phyloP scores from a whole-genome alignment of 2,888 invertebrate species.

The Agriopis leucophaearia region DNA sequence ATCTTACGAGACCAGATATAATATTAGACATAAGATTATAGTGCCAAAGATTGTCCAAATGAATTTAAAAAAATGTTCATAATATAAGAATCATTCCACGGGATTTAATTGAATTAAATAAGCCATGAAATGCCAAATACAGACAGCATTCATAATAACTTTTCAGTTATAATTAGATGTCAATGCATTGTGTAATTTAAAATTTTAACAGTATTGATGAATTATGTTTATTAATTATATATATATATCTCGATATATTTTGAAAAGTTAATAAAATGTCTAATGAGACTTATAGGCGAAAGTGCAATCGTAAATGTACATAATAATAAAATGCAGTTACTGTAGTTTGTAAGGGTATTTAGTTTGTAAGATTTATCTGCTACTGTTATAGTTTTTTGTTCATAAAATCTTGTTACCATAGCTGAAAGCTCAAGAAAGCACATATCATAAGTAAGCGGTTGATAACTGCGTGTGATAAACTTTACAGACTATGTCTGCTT shows the following conservation, averaged over 20 bases:
- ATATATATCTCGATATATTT: slow-evolving; percentile 65
- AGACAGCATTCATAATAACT: slow-evolving; percentile 46
- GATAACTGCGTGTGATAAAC: slow-evolving; percentile 60
- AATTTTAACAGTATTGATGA: slow-evolving; percentile 63
- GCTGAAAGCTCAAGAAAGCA: slow-evolving; percentile 79
- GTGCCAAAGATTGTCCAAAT: slow-evolving; percentile 86
- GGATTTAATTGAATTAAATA: slow-evolving; percentile 56
- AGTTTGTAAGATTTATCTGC: slow-evolving; percentile 57
- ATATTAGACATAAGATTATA: slow-evolving; percentile 73
- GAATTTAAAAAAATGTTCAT: slow-evolving; percentile 70
- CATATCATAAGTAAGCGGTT: slow-evolving; percentile 71
- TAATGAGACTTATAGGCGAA: slow-evolving; percentile 59
- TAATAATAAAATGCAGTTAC: slow-evolving; percentile 72
- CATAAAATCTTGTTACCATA: slow-evolving; percentile 73
- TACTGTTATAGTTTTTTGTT: slow-evolving; percentile 51
- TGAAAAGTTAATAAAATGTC: slow-evolving; percentile 47
- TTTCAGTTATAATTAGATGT: slow-evolving; percentile 44
- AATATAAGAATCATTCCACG: slow-evolving; percentile 79
- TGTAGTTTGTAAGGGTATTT: slow-evolving; percentile 55
- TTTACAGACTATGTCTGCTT: slow-evolving; percentile 52
- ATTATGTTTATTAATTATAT: slow-evolving; percentile 45
- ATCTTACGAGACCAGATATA: slow-evolving; percentile 6
- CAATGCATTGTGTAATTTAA: slow-evolving; percentile 47
- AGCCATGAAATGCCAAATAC: slow-evolving; percentile 82
- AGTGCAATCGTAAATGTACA: slow-evolving; percentile 75